A percentile compares a stretch with the other conserved stretches of the same genome.
phyloP scores from a whole-genome alignment of 2,797 vertebrate genomes.

The Enteromius paludinosus region DNA sequence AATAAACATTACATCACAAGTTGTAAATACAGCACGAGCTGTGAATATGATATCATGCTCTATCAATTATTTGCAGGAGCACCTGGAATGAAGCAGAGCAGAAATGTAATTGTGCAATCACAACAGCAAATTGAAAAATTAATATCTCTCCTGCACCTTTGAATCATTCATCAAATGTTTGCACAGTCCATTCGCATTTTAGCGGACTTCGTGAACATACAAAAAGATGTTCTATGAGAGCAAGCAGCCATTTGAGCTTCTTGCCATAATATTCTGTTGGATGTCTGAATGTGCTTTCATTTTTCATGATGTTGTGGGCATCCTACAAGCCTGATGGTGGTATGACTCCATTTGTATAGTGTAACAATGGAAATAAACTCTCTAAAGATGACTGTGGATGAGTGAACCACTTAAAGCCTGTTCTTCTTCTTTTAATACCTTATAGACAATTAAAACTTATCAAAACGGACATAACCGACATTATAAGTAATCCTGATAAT shows the following conservation, averaged over 20 bases:
- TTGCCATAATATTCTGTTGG: not conserved
- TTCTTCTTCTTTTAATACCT: not conserved
- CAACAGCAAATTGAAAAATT: constrained; percentile 33
- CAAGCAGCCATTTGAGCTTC: not conserved
- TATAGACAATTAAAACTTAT: not conserved
- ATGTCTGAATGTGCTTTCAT: not conserved
- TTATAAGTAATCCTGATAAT: not conserved
- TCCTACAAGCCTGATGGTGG: not conserved
- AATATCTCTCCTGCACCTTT: not conserved
- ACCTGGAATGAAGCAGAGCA: constrained; percentile 13
- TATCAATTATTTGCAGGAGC: constrained; percentile 34
- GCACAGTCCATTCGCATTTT: not conserved
- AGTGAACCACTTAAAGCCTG: not conserved
- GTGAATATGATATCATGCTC: constrained; percentile 17
- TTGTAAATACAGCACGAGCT: constrained; percentile 1
- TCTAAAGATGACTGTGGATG: not conserved
- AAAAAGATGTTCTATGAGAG: constrained; percentile 2
- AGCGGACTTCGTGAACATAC: not conserved
- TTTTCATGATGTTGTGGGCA: not conserved
- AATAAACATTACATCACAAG: not conserved
- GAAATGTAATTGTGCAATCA: constrained; percentile 17
- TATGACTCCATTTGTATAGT: constrained; percentile 3
- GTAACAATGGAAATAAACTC: not conserved
- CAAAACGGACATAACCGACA: not conserved
- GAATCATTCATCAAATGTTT: not conserved